Conservation (phyloP, 1,140 invertebrate genomes). For the Drosophila auraria region DNA sequence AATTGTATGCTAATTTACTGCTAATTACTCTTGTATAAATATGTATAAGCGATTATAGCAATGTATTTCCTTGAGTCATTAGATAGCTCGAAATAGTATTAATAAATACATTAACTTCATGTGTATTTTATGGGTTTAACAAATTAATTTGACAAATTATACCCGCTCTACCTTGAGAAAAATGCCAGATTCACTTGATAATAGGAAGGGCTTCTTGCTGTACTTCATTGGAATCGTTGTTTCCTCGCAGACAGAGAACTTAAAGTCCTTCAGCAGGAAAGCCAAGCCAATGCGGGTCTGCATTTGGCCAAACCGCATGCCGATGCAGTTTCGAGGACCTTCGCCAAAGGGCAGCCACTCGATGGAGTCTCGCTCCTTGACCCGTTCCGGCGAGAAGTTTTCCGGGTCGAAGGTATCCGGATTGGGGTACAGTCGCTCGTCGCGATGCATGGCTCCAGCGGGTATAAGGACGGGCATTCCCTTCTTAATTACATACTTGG, state of each 20-base stretch:
- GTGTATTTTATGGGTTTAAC: neutral
- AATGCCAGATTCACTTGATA: conserved; percentile 61
- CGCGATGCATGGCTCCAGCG: conserved; percentile 76
- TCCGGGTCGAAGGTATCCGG: conserved; percentile 89
- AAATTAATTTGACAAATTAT: conserved; percentile 1
- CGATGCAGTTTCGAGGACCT: conserved; percentile 85
- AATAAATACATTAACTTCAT: neutral
- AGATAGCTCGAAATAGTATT: too few species aligned
- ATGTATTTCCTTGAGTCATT: too few species aligned
- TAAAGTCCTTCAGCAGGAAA: conserved; percentile 78
- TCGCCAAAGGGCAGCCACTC: conserved; percentile 88
- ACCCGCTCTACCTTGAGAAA: conserved; percentile 59
- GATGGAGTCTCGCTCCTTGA: conserved; percentile 84
- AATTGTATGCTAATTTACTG: neutral
- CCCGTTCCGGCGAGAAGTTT: conserved; percentile 87
- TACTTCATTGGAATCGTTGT: conserved; percentile 68
- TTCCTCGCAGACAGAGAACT: conserved; percentile 74
- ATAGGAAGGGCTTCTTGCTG: conserved; percentile 46
- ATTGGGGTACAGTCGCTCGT: conserved; percentile 86
- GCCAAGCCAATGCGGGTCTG: conserved; percentile 87
- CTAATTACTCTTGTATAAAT: neutral
- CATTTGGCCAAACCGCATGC: conserved; percentile 88
- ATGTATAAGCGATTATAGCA: neutral
- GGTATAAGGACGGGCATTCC: conserved; percentile 69
- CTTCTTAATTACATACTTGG: conserved; percentile 75